phyloP scores from a whole-genome alignment of 2,113 vertebrate species.

The Phocoena sinus region DNA sequence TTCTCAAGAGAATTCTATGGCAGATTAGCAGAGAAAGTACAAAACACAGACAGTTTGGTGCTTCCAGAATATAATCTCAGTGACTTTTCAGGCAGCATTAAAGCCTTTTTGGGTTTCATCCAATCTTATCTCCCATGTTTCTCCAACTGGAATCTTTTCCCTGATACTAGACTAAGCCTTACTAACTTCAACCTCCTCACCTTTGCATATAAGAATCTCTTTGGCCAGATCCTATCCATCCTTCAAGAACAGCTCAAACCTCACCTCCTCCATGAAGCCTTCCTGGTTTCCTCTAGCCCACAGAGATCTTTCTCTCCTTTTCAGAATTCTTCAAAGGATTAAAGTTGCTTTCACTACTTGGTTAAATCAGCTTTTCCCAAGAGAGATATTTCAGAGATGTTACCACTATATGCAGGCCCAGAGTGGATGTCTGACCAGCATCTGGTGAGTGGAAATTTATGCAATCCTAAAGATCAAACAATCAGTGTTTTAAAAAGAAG shows the following conservation, averaged over 20 bases:
- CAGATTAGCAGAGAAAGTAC: not conserved
- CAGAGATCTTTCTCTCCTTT: not conserved
- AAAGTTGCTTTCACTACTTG: not conserved
- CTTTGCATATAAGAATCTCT: not conserved
- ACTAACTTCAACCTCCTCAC: not conserved
- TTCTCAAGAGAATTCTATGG: not conserved
- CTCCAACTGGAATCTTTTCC: not conserved
- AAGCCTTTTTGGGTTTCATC: not conserved
- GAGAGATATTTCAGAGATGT: not conserved
- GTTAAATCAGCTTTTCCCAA: not conserved
- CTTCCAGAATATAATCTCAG: not conserved
- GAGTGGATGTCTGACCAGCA: not conserved
- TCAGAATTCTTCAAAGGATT: not conserved
- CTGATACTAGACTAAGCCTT: not conserved
- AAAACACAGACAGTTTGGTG: not conserved
- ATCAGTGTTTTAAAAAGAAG: not conserved
- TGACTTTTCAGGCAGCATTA: not conserved
- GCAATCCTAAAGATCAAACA: not conserved
- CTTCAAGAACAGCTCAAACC: not conserved
- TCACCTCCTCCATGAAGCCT: not conserved
- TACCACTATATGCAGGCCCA: not conserved
- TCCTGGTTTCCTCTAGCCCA: not conserved
- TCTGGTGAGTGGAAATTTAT: not conserved
- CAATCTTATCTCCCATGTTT: not conserved
- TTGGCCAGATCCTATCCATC: not conserved